These are phyloP conservation scores for Odontothrips loti DNA, from an alignment of 2,888 invertebrate species.

Conservation along the genomic window DNA sequence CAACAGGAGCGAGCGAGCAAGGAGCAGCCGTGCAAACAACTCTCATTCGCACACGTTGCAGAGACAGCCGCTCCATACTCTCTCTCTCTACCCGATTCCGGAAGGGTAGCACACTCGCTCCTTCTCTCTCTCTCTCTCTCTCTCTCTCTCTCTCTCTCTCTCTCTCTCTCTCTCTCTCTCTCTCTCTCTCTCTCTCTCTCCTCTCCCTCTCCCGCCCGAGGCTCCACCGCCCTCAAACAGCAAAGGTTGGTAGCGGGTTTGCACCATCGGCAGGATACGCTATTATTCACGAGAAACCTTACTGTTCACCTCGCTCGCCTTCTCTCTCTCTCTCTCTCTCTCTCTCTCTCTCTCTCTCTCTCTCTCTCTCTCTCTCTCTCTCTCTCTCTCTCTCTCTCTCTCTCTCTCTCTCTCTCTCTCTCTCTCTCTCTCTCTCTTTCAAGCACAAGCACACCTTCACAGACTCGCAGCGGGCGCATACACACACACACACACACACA, in stretches of 20 bases:
- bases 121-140: too few relatives aligned
- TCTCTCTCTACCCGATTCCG: too few relatives aligned
- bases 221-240: background rate
- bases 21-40: too few relatives aligned
- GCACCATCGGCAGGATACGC: background rate
- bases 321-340: background rate
- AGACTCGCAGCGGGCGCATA: background rate
- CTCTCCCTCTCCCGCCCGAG: background rate
- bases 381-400: background rate
- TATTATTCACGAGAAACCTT: too few relatives aligned
- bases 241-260: background rate
- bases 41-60: too few relatives aligned
- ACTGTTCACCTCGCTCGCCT: background rate
- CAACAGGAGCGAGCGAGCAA: too few relatives aligned
- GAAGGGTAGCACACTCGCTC: too few relatives aligned
- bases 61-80: too few relatives aligned
- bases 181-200: background rate
- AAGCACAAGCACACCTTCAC: background rate
- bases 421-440: constrained; percentile 16
- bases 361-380: background rate
- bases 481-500: background rate
- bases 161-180: background rate
- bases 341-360: constrained; percentile 18
- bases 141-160: too few relatives aligned
- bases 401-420: constrained; percentile 18